Conservation (phyloP, 2,113 vertebrate genomes). For the Pachypanchax playfairii region DNA sequence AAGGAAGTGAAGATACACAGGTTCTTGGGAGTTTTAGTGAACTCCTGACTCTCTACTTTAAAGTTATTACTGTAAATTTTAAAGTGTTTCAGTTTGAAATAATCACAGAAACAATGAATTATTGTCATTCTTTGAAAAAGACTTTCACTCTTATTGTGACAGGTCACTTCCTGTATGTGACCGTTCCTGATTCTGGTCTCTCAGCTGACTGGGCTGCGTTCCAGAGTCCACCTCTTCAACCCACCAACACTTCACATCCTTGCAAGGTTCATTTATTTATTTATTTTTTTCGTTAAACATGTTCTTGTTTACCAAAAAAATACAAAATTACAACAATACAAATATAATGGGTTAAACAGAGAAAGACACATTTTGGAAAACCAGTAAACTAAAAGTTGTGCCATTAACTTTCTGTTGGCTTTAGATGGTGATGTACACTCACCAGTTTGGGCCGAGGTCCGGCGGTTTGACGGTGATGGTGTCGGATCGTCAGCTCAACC, state of each 20-base stretch:
- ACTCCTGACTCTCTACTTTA: too few relatives aligned
- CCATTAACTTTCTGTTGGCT: not conserved
- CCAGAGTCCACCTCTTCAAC: conserved; percentile 72
- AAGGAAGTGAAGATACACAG: too few relatives aligned
- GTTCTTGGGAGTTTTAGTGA: too few relatives aligned
- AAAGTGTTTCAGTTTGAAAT: too few relatives aligned
- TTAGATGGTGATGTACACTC: conserved; percentile 88
- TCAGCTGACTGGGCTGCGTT: conserved; percentile 74
- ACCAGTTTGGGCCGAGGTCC: conserved; percentile 83
- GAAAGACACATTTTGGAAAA: too few relatives aligned
- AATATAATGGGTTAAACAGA: too few relatives aligned
- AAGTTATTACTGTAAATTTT: too few relatives aligned
- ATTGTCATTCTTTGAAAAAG: too few relatives aligned
- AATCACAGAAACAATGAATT: too few relatives aligned
- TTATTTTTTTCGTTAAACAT: not conserved
- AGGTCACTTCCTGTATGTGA: conserved; percentile 82
- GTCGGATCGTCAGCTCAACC: conserved; percentile 18
- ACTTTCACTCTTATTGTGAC: not conserved
- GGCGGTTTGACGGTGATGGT: conserved; percentile 79
- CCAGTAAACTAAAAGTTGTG: too few relatives aligned
- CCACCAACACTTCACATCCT: conserved; percentile 72
- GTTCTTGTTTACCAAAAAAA: too few relatives aligned
- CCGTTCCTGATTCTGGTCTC: conserved; percentile 64
- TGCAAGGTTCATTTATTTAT: conserved; percentile 66
- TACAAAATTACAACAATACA: too few relatives aligned